Evolutionary conservation across 2,113 vertebrate species (phyloP).

Genomic region (Mastomys coucha): DNA sequence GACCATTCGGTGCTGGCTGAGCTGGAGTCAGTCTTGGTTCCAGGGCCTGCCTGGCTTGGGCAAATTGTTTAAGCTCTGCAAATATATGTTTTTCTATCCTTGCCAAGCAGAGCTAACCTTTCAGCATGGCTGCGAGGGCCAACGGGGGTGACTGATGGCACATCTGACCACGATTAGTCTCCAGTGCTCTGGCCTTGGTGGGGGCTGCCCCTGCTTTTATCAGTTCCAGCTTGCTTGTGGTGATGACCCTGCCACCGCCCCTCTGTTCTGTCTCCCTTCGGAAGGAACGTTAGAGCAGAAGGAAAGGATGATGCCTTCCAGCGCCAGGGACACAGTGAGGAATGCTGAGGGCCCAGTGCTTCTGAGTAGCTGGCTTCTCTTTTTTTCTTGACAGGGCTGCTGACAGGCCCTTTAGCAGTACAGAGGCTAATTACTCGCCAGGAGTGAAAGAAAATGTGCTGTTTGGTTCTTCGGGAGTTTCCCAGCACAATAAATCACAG

Average conservation of each 20-base stretch:
- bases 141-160: not conserved
- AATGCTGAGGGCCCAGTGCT: slow-evolving; percentile 74
- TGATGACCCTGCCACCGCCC: not conserved
- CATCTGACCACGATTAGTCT: not conserved
- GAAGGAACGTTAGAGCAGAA: not conserved
- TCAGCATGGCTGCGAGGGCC: not conserved
- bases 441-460: slow-evolving; percentile 85
- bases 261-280: not conserved
- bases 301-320: slow-evolving; percentile 27
- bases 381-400: slow-evolving; percentile 83
- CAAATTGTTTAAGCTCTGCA: slow-evolving; percentile 3
- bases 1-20: not conserved
- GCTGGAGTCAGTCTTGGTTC: not conserved
- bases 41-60: not conserved
- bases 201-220: not conserved
- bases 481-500: slow-evolving; percentile 85
- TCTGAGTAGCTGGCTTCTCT: slow-evolving; percentile 75
- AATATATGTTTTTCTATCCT: not conserved
- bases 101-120: not conserved
- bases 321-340: slow-evolving; percentile 75
- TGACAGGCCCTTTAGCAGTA: slow-evolving; percentile 86
- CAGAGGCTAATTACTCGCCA: slow-evolving; percentile 87
- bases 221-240: not conserved
- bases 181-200: not conserved
- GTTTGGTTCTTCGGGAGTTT: slow-evolving; percentile 80